Evolutionary conservation across 1,140 invertebrate genomes (phyloP), one percentile per base, ranked within the genome.

Genomic region (Stratiolaelaps scimitus): DNA sequence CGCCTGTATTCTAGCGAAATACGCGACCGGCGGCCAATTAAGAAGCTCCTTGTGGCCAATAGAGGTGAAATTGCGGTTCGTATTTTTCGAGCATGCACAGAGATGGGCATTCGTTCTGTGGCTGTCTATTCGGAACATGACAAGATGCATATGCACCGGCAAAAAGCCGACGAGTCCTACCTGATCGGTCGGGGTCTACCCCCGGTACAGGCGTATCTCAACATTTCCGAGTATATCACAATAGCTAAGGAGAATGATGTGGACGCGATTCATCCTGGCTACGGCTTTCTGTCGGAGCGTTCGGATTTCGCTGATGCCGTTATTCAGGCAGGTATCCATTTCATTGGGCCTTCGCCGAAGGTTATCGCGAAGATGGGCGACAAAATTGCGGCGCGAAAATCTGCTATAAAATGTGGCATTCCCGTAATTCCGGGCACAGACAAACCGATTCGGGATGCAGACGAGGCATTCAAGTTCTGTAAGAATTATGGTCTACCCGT

Each of bases 321-420:
- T 68, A 80, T 86, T 46, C 86, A 98, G 78, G 86, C 89, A 67
- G 93, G 90, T 0, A 84, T 99, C 43, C 79, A 85, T 17, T 98
- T 98, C 74, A 95, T 99, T 74, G 96, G 96, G 4, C 96, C 96
- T 0, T 83, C 84, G 13, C 91, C 95, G 0, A 82, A 84, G 69
- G 94, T 98, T 40, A 93, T 99, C 7, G 83, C 88, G 69, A 85
- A 89, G 76, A 69, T 71, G 69, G 71, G 71, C 19, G 34, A 69
- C 40, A 72, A 72, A 66, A 65, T 65, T 44, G 69, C 68, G 1
- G 40, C 45, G 67, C 71, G 20, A 66, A 64, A 64, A 20, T 66
- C 30, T 15, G 71, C 70, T 1, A 48, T 65, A 15, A 44, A 48
- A 1, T 43, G 71, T 71, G 79, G 78, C 67, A 76, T 82, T 17